Evolutionary conservation across 2,888 invertebrate genomes (phyloP).

Genomic region (Aleiodes leptofemur): DNA sequence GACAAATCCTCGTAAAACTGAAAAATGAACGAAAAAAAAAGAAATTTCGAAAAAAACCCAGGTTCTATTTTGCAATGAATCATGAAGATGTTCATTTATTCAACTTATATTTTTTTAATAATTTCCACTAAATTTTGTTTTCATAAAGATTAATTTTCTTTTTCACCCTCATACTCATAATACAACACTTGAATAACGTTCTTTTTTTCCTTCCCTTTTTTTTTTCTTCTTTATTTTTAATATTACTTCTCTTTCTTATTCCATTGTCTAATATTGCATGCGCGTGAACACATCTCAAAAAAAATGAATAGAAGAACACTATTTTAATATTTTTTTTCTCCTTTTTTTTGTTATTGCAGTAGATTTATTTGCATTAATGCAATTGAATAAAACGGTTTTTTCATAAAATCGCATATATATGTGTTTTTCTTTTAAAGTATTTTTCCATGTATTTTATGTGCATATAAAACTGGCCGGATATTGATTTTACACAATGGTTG

Average conservation of each 20-base stretch:
- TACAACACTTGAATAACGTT: conserved; percentile 48
- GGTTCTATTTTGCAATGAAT: conserved; percentile 68
- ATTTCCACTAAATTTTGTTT: conserved; percentile 37
- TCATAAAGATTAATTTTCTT: conserved; percentile 50
- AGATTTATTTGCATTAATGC: conserved; percentile 33
- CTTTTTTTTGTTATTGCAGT: conserved; percentile 37
- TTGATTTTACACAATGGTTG: conserved; percentile 7
- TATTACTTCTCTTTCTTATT: conserved; percentile 55
- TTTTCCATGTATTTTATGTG: conserved; percentile 28
- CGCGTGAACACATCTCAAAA: conserved; percentile 68
- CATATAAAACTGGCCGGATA: conserved; percentile 22
- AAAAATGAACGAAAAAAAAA: too few species aligned
- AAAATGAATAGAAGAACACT: conserved; percentile 56
- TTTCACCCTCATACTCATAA: conserved; percentile 49
- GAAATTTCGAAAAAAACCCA: conserved; percentile 64
- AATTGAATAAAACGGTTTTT: background rate
- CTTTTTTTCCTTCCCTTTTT: background rate
- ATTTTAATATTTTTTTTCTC: conserved; percentile 44
- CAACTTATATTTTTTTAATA: conserved; percentile 50
- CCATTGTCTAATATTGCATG: conserved; percentile 68
- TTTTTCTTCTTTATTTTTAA: background rate
- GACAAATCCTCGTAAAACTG: too few species aligned
- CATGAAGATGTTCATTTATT: conserved; percentile 38
- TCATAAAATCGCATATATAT: conserved; percentile 4
- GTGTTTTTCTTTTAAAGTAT: conserved; percentile 19